phyloP scores from a whole-genome alignment of 2,888 invertebrate genomes.

The Flexamia atlantica region DNA sequence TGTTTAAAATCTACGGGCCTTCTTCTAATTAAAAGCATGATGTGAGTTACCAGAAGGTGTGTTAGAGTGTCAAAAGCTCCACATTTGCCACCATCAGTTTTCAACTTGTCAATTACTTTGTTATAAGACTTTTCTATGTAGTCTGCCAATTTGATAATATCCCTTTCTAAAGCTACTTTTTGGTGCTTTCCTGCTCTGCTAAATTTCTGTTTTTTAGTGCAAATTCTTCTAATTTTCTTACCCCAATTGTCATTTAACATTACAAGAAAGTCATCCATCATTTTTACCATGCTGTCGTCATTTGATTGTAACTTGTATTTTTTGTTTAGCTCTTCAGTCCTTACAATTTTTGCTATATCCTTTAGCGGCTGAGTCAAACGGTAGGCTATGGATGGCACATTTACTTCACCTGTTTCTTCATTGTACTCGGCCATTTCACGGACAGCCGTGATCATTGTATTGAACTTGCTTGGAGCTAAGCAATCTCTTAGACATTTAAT shows the following conservation, averaged over 20 bases:
- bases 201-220: neutral
- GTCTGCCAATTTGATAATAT: neutral
- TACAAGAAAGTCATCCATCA: neutral
- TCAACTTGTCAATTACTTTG: neutral
- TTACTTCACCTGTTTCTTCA: neutral
- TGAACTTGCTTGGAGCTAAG: neutral
- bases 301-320: neutral
- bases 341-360: neutral
- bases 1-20: constrained; percentile 41
- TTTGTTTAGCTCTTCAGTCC: neutral
- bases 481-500: neutral
- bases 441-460: neutral
- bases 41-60: neutral
- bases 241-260: neutral
- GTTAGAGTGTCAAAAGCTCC: neutral
- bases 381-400: neutral
- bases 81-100: neutral
- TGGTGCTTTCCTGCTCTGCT: neutral
- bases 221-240: neutral
- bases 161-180: neutral
- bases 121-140: neutral
- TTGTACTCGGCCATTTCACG: neutral
- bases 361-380: neutral
- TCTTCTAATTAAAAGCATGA: neutral
- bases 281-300: neutral